These are phyloP conservation scores for Centruroides sculpturatus DNA, from an alignment of 1,140 invertebrate genomes.

Conservation along the genomic window DNA sequence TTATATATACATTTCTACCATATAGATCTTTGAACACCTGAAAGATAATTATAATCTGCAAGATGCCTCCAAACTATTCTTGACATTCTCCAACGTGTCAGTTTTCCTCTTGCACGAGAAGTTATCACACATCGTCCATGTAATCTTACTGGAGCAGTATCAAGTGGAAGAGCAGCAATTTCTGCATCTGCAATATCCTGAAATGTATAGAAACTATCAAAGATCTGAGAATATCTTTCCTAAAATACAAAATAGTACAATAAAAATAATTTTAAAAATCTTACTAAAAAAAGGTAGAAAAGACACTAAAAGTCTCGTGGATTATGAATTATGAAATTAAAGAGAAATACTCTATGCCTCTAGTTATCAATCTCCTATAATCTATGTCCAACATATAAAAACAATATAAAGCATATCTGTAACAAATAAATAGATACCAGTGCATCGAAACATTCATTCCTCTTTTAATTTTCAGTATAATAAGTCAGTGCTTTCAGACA, in stretches of 20 bases:
- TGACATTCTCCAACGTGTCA: constrained; percentile 56
- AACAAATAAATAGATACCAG: no score
- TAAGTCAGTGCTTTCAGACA: no score
- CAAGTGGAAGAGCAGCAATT: constrained; percentile 55
- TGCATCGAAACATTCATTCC: no score
- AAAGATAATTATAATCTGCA: constrained; percentile 78
- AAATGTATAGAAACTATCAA: constrained; percentile 10
- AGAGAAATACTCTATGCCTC: no score
- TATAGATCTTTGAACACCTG: constrained; percentile 71
- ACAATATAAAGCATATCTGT: no score
- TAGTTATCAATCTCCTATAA: no score
- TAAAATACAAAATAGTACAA: background rate
- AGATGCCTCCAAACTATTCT: constrained; percentile 73
- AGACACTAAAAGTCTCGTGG: no score
- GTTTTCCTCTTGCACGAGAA: constrained; percentile 48
- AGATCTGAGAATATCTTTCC: background rate
- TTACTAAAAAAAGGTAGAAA: no score
- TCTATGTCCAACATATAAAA: no score
- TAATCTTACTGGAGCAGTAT: constrained; percentile 47
- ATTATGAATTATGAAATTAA: no score
- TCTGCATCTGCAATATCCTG: constrained; percentile 52
- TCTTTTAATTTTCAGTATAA: no score
- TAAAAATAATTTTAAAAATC: no score
- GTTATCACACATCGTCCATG: constrained; percentile 64
- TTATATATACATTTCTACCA: constrained; percentile 39